Conservation (phyloP, 1,140 invertebrate species). For the Macrobrachium rosenbergii region DNA sequence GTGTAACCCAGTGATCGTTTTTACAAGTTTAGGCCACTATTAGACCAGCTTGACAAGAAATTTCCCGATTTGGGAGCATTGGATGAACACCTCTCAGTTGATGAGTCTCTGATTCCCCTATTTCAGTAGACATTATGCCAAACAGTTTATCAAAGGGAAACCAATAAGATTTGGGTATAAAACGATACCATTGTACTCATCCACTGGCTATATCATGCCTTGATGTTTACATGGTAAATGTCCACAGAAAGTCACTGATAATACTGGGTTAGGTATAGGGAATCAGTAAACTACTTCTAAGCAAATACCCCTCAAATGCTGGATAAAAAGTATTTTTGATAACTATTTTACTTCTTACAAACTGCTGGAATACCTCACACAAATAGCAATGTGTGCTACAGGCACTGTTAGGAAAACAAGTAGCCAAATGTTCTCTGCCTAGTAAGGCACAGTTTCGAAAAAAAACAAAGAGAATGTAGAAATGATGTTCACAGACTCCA, state of each 20-base stretch:
- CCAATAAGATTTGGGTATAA: conserved; percentile 13
- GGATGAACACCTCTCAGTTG: conserved; percentile 7
- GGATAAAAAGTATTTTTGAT: conserved; percentile 25
- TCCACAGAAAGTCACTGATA: too few relatives aligned
- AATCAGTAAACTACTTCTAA: not conserved
- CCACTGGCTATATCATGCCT: too few relatives aligned
- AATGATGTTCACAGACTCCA: not conserved
- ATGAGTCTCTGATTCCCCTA: conserved; percentile 7
- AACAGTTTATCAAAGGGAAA: conserved; percentile 15
- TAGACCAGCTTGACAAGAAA: not conserved
- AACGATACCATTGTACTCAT: too few relatives aligned
- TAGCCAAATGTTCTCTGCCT: not conserved
- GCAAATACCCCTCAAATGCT: not conserved
- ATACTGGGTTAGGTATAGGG: too few relatives aligned
- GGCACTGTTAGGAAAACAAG: conserved; percentile 4
- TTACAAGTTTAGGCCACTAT: not conserved
- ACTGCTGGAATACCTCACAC: not conserved
- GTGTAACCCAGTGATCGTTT: too few relatives aligned
- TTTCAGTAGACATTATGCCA: not conserved
- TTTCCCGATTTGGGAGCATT: not conserved
- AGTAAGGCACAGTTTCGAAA: conserved; percentile 3
- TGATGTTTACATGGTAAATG: too few relatives aligned
- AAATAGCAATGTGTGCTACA: conserved; percentile 1
- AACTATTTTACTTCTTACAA: conserved; percentile 1
- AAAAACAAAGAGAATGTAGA: too few relatives aligned